Conservation (phyloP, 2,113 vertebrate genomes). For the Larimichthys crocea region DNA sequence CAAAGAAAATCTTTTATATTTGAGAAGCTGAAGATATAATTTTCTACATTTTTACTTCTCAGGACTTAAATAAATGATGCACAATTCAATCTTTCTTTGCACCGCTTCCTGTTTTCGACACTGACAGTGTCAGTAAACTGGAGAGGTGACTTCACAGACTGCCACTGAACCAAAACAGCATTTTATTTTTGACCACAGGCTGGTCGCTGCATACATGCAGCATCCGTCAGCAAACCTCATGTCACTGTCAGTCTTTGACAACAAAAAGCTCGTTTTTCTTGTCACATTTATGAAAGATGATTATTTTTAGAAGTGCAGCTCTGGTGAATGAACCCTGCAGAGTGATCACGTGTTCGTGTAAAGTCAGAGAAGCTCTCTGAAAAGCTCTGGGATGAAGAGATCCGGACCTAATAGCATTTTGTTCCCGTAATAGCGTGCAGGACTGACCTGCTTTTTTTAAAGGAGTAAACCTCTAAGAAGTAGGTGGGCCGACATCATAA, state of each 20-base stretch:
- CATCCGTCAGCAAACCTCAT: not conserved
- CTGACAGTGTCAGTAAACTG: not conserved
- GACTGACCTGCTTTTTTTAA: not conserved
- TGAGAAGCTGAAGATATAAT: not conserved
- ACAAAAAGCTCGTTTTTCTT: not conserved
- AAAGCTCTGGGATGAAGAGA: slow-evolving; percentile 15
- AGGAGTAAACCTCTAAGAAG: not conserved
- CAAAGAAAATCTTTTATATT: not conserved
- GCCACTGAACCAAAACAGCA: not conserved
- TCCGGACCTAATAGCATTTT: not conserved
- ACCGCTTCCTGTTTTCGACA: not conserved
- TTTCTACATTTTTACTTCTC: not conserved
- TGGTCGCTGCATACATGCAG: not conserved
- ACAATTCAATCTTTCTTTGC: not conserved
- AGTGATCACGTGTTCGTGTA: not conserved
- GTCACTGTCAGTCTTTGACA: too few species aligned
- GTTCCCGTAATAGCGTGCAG: not conserved
- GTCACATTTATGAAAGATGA: too few species aligned
- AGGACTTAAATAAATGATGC: not conserved
- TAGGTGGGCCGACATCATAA: not conserved
- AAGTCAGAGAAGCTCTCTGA: not conserved
- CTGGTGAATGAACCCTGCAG: too few species aligned
- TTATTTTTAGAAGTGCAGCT: not conserved
- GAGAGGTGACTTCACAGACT: not conserved
- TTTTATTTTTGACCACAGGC: not conserved